Evolutionary conservation across 1,140 invertebrate species (phyloP).

Genomic region (Drosophila arizonae): DNA sequence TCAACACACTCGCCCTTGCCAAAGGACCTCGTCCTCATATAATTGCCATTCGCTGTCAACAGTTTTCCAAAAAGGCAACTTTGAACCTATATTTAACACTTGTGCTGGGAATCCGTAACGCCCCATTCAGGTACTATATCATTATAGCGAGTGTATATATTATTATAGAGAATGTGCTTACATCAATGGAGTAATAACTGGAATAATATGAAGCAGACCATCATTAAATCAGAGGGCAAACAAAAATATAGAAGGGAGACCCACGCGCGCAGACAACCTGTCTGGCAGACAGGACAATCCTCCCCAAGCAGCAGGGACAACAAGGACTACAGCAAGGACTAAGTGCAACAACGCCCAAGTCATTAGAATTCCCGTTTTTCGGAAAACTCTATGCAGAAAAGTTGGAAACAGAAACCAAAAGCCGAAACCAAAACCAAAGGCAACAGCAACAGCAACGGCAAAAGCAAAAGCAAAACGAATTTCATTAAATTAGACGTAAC

Average conservation of each 20-base stretch:
- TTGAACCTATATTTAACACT: conserved; percentile 44
- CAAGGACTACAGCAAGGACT: conserved; percentile 28
- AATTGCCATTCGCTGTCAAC: conserved; percentile 43
- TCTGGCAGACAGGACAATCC: conserved; percentile 16
- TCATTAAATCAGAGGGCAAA: conserved; percentile 74
- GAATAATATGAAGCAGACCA: conserved; percentile 27
- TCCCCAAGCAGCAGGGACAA: conserved; percentile 25
- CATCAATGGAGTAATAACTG: conserved; percentile 25
- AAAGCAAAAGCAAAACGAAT: conserved; percentile 68
- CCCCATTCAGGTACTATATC: too few relatives aligned
- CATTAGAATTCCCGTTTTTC: conserved; percentile 75
- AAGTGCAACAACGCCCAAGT: conserved; percentile 68
- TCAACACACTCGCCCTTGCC: too few relatives aligned
- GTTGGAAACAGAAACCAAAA: conserved; percentile 44
- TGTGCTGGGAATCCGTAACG: conserved; percentile 10
- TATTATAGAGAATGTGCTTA: conserved; percentile 65
- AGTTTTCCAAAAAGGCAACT: not conserved
- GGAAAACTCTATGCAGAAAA: conserved; percentile 70
- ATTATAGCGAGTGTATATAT: conserved; percentile 12
- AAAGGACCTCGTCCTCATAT: conserved; percentile 4
- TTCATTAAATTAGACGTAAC: conserved; percentile 81
- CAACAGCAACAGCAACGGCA: conserved; percentile 46
- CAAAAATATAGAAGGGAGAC: conserved; percentile 41
- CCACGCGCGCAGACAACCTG: not conserved
- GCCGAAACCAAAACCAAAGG: conserved; percentile 14